Conservation (phyloP, 2,888 invertebrate species). For the Leptopilina syphax region DNA sequence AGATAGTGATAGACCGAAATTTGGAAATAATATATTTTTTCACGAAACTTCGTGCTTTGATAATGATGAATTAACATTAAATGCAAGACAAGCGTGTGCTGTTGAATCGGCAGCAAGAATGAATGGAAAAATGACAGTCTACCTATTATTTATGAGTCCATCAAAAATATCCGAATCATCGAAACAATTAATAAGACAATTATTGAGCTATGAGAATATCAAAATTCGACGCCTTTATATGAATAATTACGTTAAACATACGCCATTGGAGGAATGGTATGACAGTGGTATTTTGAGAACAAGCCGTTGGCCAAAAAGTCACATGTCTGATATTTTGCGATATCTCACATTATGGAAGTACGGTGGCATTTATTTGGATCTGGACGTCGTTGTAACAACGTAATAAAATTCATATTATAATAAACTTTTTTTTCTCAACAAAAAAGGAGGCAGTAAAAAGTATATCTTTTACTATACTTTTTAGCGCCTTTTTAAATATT, state of each 20-base stretch:
- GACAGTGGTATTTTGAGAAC: conserved; percentile 76
- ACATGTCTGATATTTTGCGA: conserved; percentile 83
- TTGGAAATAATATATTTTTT: conserved; percentile 81
- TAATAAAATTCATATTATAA: conserved; percentile 60
- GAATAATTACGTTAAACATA: conserved; percentile 78
- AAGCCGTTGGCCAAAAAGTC: conserved; percentile 80
- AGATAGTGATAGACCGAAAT: conserved; percentile 63
- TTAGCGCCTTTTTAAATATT: too few species aligned
- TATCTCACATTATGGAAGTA: conserved; percentile 85
- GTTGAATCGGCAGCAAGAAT: conserved; percentile 83
- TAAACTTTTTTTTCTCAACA: conserved; percentile 20
- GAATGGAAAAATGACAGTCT: conserved; percentile 80
- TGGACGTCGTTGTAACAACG: conserved; percentile 84
- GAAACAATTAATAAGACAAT: conserved; percentile 68
- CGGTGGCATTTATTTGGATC: conserved; percentile 87
- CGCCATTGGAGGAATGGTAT: conserved; percentile 81
- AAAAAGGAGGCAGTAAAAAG: too few species aligned
- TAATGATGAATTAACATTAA: conserved; percentile 75
- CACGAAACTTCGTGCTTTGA: conserved; percentile 82
- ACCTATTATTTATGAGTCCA: conserved; percentile 79
- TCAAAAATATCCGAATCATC: conserved; percentile 67
- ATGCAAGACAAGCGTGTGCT: conserved; percentile 82
- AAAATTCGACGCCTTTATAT: conserved; percentile 78
- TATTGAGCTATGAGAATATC: conserved; percentile 78
- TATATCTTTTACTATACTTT: too few species aligned